Conservation (phyloP, 2,797 vertebrate species). For the Rhinella marina region DNA sequence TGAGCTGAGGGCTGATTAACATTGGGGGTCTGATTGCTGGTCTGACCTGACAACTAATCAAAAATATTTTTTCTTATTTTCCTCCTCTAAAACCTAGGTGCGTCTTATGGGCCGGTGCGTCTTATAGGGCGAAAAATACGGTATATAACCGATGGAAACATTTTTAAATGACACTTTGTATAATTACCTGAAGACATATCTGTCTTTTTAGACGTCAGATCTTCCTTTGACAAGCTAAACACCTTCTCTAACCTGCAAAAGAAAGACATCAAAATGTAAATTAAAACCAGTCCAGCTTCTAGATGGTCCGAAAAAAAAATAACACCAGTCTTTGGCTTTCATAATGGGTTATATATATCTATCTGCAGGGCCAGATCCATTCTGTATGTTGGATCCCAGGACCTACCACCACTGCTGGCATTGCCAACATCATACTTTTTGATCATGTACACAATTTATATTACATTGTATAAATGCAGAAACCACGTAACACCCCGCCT, state of each 20-base stretch:
- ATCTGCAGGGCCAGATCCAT: neutral
- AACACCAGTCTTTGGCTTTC: neutral
- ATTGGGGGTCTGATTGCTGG: no score
- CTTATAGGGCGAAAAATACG: no score
- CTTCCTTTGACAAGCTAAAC: conserved; percentile 90
- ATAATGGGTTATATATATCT: neutral
- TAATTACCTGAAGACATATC: conserved; percentile 80
- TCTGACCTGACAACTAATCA: no score
- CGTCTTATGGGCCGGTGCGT: no score
- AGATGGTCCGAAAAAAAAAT: neutral
- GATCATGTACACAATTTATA: neutral
- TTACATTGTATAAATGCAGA: neutral
- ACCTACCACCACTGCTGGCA: neutral
- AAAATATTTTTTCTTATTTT: no score
- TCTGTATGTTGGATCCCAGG: neutral
- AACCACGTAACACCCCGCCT: neutral
- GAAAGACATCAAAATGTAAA: conserved; percentile 29
- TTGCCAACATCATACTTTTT: neutral
- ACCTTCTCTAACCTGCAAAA: conserved; percentile 92
- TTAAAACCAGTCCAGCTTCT: neutral
- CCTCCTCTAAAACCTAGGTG: no score
- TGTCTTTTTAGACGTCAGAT: conserved; percentile 84
- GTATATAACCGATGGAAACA: neutral
- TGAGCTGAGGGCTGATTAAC: no score
- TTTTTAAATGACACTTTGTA: neutral